Base-by-base conservation (phyloP, 2,113 vertebrate genomes). In the Thunnus maccoyii region DNA sequence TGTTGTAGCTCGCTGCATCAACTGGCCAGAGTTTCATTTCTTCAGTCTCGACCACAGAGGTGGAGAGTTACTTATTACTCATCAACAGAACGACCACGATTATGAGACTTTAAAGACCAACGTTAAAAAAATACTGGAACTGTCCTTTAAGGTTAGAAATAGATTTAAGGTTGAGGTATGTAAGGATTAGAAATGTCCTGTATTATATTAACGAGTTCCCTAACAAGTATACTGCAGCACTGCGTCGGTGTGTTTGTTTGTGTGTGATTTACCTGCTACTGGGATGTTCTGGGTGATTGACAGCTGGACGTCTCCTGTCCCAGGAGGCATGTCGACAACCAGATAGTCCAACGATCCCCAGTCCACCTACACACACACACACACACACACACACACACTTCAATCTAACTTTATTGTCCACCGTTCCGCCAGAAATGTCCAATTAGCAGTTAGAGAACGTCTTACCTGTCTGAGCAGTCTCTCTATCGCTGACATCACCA, bases 401-500 rank as follows among this genome's bases (percentile, higher is more conserved):
- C 4, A 47, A 1, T 27, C 41, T 22, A 41, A 41, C 36, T 41
- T 7, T 41, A 41, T 41, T 41, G 36, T 41, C 36, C 6, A 41
- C 7, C 36, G 9, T 41, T 22, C 36, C 6, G 36, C 36, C 9
- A 41, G 7, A 41, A 41, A 41, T 9, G 7, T 36, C 1, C 32
- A 41, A 9, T 10, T 9, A 41, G 9, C 50, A 15, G 2, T 47
- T 1, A 11, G 27, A 18, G 51, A 52, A 57, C 2, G 1, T 7
- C 56, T 60, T 91, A 99, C 98, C 97, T 99, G 96, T 82, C 97
- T 95, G 88, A 99, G 91, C 36, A 99, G 87, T 55, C 95, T 97
- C 88, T 99, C 97, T 86, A 98, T 85, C 9, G 97, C 98, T 74
- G 97, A 99, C 98, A 99, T 99, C 30, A 99, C 98, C 98, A 99